Evolutionary conservation across 92 coral and sea anemone species (phyloP).

Genomic region (Epizoanthus ramosus): DNA sequence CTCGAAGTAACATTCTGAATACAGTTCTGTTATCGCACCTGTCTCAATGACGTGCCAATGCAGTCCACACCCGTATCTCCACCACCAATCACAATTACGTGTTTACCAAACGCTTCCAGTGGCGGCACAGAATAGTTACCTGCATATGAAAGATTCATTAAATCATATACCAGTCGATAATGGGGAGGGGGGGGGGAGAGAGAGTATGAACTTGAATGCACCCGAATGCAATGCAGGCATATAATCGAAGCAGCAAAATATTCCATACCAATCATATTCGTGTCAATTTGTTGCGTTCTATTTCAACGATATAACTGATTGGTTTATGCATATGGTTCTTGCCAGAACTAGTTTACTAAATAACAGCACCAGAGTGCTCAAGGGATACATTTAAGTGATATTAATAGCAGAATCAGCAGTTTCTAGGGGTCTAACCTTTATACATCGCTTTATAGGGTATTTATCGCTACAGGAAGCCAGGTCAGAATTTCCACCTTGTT

Average conservation of each 20-base stretch:
- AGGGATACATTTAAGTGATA: no score
- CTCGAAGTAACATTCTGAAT: no score
- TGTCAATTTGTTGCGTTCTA: no score
- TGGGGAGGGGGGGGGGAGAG: background rate
- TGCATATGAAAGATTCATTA: background rate
- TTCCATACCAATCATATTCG: no score
- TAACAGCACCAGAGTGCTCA: no score
- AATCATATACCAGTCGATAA: background rate
- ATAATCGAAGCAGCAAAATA: background rate
- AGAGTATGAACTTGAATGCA: background rate
- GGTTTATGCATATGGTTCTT: no score
- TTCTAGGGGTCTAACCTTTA: no score
- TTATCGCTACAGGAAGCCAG: background rate
- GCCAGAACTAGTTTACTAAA: no score
- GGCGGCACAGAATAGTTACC: conserved; percentile 77
- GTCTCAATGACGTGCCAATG: conserved; percentile 93
- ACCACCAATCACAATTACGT: conserved; percentile 95
- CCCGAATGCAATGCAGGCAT: no score
- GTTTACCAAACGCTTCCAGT: conserved; percentile 81
- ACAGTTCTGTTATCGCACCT: conserved; percentile 50
- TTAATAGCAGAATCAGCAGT: no score
- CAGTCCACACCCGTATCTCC: conserved; percentile 99
- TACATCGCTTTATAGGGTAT: no score
- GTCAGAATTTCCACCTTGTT: background rate
- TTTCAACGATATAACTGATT: no score